Base-by-base conservation (phyloP, 2,113 vertebrate species). In the Notarius lentiginosus region DNA sequence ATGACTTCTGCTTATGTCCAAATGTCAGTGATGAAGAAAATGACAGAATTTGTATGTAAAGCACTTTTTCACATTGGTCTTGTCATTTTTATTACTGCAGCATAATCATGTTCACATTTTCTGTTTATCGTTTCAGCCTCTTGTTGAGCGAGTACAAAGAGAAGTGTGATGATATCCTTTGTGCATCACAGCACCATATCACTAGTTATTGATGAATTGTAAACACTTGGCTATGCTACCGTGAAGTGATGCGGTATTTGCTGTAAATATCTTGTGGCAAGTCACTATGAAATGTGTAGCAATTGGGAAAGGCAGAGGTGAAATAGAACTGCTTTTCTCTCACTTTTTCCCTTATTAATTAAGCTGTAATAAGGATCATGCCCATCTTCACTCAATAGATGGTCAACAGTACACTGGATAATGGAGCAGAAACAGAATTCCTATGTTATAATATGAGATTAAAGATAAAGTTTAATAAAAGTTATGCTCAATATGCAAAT, bases 151-250 rank as follows among this genome's bases (percentile, higher is more conserved):
- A 97, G 18, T 97, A 97, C 90, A 96, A 97, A 92, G 95, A 96
- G 93, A 97, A 97, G 79, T 96, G 96, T 90, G 95, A 96, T 91
- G 96, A 97, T 97, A 97, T 97, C 97, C 96, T 97, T 97, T 95
- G n/a, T 22, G n/a, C 77, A 80, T 55, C 17, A 34, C 20, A 79
- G 76, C 51, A 79, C 17, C n/a, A 79, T 7, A 7, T 77, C 24
- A 77, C 12, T n/a, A 27, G 12, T 55, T 30, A 18, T 18, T 0
- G 7, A 56, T 58, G 49, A 22, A 70, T 72, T 72, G 15, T 41
- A 30, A 68, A 68, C 11, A 68, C 8, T 20, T 61, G 7, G 60
- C 0, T 11, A 66, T 66, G 63, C 5, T 60, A 7, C 20, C 20
- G 18, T 27, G 63, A 10, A 65, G 22, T 58, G 17, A 60, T 18